Evolutionary conservation across 2,797 vertebrate species (phyloP).

Genomic region (Macroramphosus scolopax): DNA sequence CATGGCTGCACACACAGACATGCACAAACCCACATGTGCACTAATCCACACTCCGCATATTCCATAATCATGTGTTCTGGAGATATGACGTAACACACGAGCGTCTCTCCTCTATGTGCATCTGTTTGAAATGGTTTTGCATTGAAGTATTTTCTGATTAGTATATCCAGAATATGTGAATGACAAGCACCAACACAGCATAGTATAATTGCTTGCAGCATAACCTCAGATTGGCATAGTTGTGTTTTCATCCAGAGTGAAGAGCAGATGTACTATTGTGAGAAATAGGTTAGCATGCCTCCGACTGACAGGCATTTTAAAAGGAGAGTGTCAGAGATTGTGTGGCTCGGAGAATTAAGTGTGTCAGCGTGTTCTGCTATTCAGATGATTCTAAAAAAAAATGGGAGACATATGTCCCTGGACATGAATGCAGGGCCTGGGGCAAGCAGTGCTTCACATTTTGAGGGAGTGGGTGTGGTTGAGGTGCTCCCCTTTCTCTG

Average conservation of each 20-base stretch:
- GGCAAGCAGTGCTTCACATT: constrained; percentile 26
- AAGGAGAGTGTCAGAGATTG: constrained; percentile 45
- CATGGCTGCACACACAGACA: constrained; percentile 41
- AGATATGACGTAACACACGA: constrained; percentile 70
- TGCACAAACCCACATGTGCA: constrained; percentile 44
- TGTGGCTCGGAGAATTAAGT: constrained; percentile 24
- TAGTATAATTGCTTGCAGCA: constrained; percentile 31
- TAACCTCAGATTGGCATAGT: constrained; percentile 41
- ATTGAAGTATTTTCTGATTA: background rate
- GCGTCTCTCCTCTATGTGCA: constrained; percentile 44
- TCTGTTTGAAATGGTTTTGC: constrained; percentile 30
- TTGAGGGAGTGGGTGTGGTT: constrained; percentile 62
- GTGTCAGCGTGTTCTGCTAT: constrained; percentile 39
- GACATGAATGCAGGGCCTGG: constrained; percentile 23
- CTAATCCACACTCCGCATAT: constrained; percentile 58
- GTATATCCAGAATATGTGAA: constrained; percentile 5
- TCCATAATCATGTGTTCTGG: constrained; percentile 64
- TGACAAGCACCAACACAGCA: constrained; percentile 24
- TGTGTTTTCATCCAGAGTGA: constrained; percentile 35
- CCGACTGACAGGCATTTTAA: constrained; percentile 47
- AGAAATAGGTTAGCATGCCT: constrained; percentile 66
- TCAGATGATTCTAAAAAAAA: constrained; percentile 28
- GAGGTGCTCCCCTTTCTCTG: constrained; percentile 51
- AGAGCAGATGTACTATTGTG: constrained; percentile 45
- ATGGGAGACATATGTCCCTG: constrained; percentile 27